Evolutionary conservation across 1,140 invertebrate genomes (phyloP), one percentile per base, ranked within the genome.

Genomic region (Streblospio benedicti): DNA sequence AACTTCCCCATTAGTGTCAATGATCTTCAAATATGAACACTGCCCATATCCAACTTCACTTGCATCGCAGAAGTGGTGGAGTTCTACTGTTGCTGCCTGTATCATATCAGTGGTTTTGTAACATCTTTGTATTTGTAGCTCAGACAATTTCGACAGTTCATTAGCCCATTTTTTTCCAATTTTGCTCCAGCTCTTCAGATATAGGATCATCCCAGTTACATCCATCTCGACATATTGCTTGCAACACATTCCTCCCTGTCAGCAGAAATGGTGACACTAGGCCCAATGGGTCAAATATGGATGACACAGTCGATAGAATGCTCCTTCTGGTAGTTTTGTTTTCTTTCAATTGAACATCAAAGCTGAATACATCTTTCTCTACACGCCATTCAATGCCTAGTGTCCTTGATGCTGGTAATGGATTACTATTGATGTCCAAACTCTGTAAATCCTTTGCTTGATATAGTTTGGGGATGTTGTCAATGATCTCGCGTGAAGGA

Each of bases 271-370:
- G 51, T 0, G 61, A 30, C 12, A 53, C 54, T n/a, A 63, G 20
- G 38, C 67, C 68, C 23, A 66, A 44, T 3, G 67, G 65, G 35
- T 71, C 69, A 43, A 54, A 71, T 9, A 69, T 20, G 16, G 60
- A 61, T 18, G 23, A 33, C 18, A 61, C 43, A 4, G 4, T 25
- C 4, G 53, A 58, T 3, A 61, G 43, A 18, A 57, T 44, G 9
- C 60, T 55, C 47, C 60, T 44, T 14, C 51, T 12, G 12, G 33
- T 60, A 6, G 16, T 31, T 41, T 33, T 20, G n/a, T 60, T 38
- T 23, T 56, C 58, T 4, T 16, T 49, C 16, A 33, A 27, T 18
- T 25, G 20, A 25, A 59, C 27, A 6, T 49, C 51, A 25, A 62
- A 58, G 23, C 44, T 20, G 1, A 62, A 35, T 6, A 30, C 38